These are phyloP conservation scores for Temnothorax nylanderi DNA, from an alignment of 1,140 invertebrate species.

Conservation along the genomic window DNA sequence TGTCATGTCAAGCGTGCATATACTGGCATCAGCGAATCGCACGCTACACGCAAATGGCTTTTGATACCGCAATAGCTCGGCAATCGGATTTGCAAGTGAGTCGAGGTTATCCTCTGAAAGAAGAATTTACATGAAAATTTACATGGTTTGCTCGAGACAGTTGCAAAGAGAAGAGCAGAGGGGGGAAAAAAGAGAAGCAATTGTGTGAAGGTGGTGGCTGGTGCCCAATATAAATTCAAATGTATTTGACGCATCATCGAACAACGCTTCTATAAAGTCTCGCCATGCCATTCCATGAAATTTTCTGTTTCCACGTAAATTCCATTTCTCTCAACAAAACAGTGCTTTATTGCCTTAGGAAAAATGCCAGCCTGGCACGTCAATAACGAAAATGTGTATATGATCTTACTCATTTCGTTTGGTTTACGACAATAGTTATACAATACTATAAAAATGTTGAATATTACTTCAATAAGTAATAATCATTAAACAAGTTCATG, in stretches of 20 bases:
- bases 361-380: neutral
- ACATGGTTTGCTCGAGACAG: slow-evolving; percentile 53
- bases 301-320: slow-evolving; percentile 44
- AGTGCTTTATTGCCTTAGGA: slow-evolving; percentile 11
- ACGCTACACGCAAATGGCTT: slow-evolving; percentile 69
- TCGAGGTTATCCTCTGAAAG: slow-evolving; percentile 69
- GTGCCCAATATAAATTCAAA: slow-evolving; percentile 56
- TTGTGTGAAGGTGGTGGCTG: slow-evolving; percentile 38
- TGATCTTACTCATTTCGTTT: neutral
- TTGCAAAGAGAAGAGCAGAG: slow-evolving; percentile 15
- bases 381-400: neutral
- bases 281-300: slow-evolving; percentile 13
- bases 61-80: slow-evolving; percentile 67
- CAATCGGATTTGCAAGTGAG: slow-evolving; percentile 71
- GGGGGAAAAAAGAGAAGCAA: neutral
- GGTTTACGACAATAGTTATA: neutral
- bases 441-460: neutral
- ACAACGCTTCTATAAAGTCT: slow-evolving; percentile 33
- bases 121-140: slow-evolving; percentile 76
- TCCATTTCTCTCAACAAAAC: slow-evolving; percentile 41
- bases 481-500: neutral
- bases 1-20: neutral
- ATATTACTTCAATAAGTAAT: neutral
- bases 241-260: slow-evolving; percentile 60
- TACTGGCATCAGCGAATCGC: slow-evolving; percentile 52